These are phyloP conservation scores for Brachyptera putata DNA, from an alignment of 2,888 invertebrate species.

Conservation along the genomic window DNA sequence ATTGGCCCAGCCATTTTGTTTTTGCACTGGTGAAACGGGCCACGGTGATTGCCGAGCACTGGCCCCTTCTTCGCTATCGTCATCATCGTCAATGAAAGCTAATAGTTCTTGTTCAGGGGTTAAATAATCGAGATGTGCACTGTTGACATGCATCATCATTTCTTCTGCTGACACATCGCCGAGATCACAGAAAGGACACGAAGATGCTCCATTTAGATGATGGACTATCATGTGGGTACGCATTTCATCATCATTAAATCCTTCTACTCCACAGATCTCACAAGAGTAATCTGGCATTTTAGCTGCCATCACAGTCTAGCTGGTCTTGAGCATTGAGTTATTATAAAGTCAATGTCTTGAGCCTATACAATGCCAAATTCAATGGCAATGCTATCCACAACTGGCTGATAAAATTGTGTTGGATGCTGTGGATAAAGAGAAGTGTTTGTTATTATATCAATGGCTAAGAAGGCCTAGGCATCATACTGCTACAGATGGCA, in stretches of 20 bases:
- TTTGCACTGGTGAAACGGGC: constrained; percentile 21
- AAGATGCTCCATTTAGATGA: constrained; percentile 72
- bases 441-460: too few species aligned
- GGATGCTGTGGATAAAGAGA: too few species aligned
- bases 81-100: constrained; percentile 70
- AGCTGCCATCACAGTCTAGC: constrained; percentile 46
- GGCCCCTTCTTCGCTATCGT: constrained; percentile 43
- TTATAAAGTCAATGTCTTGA: too few species aligned
- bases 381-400: too few species aligned
- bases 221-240: constrained; percentile 71
- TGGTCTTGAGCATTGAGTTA: too few species aligned
- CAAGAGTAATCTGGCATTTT: constrained; percentile 63
- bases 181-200: constrained; percentile 79
- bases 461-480: too few species aligned
- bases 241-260: constrained; percentile 73
- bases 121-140: constrained; percentile 76
- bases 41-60: constrained; percentile 4
- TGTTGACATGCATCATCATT: constrained; percentile 73
- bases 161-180: constrained; percentile 65
- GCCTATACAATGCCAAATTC: too few species aligned
- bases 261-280: constrained; percentile 82
- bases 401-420: too few species aligned
- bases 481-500: too few species aligned
- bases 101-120: constrained; percentile 74
- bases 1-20: constrained; percentile 36